Conservation (phyloP, 2,888 invertebrate genomes). For the Emmelina monodactyla region DNA sequence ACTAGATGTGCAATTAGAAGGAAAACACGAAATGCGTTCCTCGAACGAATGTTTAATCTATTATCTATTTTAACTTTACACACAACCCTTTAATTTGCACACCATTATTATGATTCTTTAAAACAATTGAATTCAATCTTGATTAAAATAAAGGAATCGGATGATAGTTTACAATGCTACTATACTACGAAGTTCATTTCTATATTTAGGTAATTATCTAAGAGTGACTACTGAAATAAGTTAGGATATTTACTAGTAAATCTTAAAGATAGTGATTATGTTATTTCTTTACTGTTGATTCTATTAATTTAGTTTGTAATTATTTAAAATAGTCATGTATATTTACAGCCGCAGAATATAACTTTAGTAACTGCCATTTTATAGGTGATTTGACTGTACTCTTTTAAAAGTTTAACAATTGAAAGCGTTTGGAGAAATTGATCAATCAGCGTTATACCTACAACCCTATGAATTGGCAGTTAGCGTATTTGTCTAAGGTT, state of each 20-base stretch:
- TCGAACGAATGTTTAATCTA: constrained; percentile 51
- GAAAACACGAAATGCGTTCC: constrained; percentile 30
- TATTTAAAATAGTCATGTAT: constrained; percentile 54
- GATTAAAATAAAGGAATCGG: constrained; percentile 22
- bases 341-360: constrained; percentile 51
- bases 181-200: constrained; percentile 15
- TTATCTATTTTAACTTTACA: constrained; percentile 64
- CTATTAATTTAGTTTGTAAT: constrained; percentile 57
- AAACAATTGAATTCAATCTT: constrained; percentile 38
- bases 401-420: no score
- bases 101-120: constrained; percentile 46
- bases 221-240: constrained; percentile 56
- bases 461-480: constrained; percentile 47
- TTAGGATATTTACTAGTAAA: constrained; percentile 49
- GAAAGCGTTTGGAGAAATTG: no score
- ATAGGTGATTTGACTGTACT: no score
- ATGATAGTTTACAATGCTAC: constrained; percentile 26
- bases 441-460: no score
- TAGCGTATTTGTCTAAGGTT: constrained; percentile 23
- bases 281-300: constrained; percentile 57
- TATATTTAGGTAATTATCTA: constrained; percentile 36
- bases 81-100: constrained; percentile 67
- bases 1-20: constrained; percentile 27
- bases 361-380: constrained; percentile 47
- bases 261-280: constrained; percentile 59